Evolutionary conservation across 2,113 vertebrate genomes (phyloP).

Genomic region (Rhadina sibilatrix): DNA sequence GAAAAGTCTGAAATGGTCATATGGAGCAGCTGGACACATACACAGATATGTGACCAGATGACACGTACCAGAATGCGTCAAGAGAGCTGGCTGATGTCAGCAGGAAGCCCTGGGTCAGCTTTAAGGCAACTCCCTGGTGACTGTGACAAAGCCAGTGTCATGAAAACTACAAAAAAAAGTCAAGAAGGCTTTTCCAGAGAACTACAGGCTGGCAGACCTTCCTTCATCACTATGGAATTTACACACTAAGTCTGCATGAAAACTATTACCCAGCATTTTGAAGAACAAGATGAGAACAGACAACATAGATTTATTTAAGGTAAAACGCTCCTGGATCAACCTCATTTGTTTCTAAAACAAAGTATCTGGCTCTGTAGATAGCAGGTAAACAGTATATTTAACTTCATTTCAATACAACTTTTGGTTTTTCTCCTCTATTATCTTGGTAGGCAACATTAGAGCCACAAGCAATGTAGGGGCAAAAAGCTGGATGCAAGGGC

Average conservation of each 20-base stretch:
- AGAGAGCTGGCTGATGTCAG: not conserved
- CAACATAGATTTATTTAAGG: not conserved
- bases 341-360: not conserved
- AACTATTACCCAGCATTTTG: not conserved
- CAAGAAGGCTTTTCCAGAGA: not conserved
- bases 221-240: not conserved
- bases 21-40: accelerated
- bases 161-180: not conserved
- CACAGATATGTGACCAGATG: accelerated
- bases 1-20: not conserved
- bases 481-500: not conserved
- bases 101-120: not conserved
- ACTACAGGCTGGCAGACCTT: not conserved
- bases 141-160: not conserved
- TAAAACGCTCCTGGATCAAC: not conserved
- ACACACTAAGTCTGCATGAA: not conserved
- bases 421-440: not conserved
- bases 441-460: not conserved
- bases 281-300: not conserved
- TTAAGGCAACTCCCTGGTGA: not conserved
- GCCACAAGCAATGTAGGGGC: not conserved
- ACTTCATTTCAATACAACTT: not conserved
- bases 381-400: not conserved
- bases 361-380: not conserved
- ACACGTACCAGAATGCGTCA: accelerated